Conservation (phyloP, 2,113 vertebrate genomes). For the Jacana jacana region DNA sequence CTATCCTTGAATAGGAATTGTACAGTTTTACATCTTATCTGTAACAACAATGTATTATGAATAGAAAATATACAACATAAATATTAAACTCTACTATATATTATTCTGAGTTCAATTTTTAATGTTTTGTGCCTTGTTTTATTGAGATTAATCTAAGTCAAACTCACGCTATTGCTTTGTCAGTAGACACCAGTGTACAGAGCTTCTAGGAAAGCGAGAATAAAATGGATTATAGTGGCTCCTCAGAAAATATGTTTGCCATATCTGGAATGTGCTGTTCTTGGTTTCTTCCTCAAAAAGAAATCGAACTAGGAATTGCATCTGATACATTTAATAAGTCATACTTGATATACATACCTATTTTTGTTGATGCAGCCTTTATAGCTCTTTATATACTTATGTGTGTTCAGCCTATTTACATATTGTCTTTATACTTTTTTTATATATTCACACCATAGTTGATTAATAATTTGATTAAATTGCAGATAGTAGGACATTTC, state of each 20-base stretch:
- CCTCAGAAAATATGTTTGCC: not conserved
- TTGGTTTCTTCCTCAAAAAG: not conserved
- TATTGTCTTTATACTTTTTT: not conserved
- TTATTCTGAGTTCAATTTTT: not conserved
- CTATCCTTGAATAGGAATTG: not conserved
- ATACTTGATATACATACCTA: not conserved
- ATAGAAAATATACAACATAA: not conserved
- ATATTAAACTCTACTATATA: not conserved
- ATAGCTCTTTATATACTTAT: not conserved
- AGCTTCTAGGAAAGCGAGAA: not conserved
- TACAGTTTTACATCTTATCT: not conserved
- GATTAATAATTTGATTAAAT: not conserved
- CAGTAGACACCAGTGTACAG: not conserved
- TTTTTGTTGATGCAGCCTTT: not conserved
- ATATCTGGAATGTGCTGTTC: not conserved
- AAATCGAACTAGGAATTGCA: not conserved
- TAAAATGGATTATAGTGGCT: not conserved
- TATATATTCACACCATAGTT: not conserved
- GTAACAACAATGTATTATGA: not conserved
- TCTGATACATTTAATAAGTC: not conserved
- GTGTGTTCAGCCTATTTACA: not conserved
- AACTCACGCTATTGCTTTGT: not conserved
- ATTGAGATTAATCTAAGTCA: not conserved
- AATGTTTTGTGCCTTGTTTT: not conserved
- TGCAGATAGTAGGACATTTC: not conserved